Evolutionary conservation across 2,888 invertebrate genomes (phyloP), one percentile per base, ranked within the genome.

Genomic region (Desoria tigrina): DNA sequence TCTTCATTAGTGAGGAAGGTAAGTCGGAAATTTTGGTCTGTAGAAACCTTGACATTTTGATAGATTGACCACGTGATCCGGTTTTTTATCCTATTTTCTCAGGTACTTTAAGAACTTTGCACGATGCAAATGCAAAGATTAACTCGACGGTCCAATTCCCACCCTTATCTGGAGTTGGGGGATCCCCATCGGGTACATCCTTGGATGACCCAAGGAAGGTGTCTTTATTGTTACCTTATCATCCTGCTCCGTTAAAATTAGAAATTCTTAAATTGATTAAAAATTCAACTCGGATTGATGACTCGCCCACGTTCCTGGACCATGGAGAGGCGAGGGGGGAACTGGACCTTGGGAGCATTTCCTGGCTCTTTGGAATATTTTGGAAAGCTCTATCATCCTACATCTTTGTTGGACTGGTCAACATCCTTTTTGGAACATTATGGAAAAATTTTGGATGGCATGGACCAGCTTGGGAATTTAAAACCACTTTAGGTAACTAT

Each of bases 201-300:
- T 11, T 32, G 32, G 32, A 32, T 4, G 6, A 4, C 32, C 4
- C 11, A 11, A 11, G 32, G 32, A 32, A 32, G 32, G 11, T 32
- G 4, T 32, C 32, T 32, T 11, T 32, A 32, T 51, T 24, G 6
- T 24, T 51, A 9, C 51, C 51, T 9, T 61, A 42, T 45, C 63
- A 68, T 50, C 57, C 64, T 4, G 61, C 56, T 18, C 68, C 68
- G 45, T 42, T 68, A n/a, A 68, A 68, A 42, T n/a, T 68, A 18
- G 57, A 68, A 18, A 64, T 68, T 14, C n/a, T n/a, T 11, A 68
- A 68, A 49, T 51, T 64, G 1, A 63, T 51, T 11, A 57, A 49
- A 55, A 68, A 68, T 37, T 63, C 64, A 2, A 68, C 68, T 1
- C 27, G 61, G 28, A 32, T 45, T 27, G 68, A 68, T 28, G n/a